These are phyloP conservation scores for Deilephila elpenor DNA, from an alignment of 2,888 invertebrate genomes.

Conservation along the genomic window DNA sequence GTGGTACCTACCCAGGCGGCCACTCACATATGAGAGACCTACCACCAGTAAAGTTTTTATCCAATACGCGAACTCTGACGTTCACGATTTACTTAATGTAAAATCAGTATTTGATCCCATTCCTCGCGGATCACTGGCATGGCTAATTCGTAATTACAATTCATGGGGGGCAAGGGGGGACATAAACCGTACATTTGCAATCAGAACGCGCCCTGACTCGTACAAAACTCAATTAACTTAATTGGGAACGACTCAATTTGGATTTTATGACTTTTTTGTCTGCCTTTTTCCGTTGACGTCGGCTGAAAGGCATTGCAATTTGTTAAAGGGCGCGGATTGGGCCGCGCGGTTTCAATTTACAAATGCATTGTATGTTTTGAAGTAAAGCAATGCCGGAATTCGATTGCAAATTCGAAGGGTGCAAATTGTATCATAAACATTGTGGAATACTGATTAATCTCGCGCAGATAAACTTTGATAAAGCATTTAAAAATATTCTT, in stretches of 20 bases:
- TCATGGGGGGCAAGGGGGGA: constrained; percentile 51
- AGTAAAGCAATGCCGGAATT: too few species aligned
- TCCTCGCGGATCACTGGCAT: neutral
- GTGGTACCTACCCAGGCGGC: too few species aligned
- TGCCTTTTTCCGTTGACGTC: constrained; percentile 2
- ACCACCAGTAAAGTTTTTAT: too few species aligned
- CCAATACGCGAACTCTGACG: too few species aligned
- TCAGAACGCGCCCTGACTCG: constrained; percentile 50
- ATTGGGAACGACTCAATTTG: constrained; percentile 65
- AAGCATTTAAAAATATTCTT: too few species aligned
- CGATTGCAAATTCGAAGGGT: too few species aligned
- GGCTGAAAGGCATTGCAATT: neutral
- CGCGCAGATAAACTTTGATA: too few species aligned
- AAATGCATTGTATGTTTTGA: neutral
- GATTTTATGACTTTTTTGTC: constrained; percentile 52
- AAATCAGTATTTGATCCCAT: neutral
- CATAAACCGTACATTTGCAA: constrained; percentile 62
- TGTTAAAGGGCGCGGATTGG: constrained; percentile 1
- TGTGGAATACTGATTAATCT: too few species aligned
- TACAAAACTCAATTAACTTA: constrained; percentile 65
- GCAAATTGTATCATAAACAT: too few species aligned
- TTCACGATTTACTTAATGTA: too few species aligned
- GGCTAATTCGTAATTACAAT: constrained; percentile 55
- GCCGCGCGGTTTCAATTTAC: neutral
- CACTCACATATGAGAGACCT: too few species aligned